Evolutionary conservation across 2,113 vertebrate species (phyloP), one percentile per base, ranked within the genome.

Genomic region (Malurus cyaneus): DNA sequence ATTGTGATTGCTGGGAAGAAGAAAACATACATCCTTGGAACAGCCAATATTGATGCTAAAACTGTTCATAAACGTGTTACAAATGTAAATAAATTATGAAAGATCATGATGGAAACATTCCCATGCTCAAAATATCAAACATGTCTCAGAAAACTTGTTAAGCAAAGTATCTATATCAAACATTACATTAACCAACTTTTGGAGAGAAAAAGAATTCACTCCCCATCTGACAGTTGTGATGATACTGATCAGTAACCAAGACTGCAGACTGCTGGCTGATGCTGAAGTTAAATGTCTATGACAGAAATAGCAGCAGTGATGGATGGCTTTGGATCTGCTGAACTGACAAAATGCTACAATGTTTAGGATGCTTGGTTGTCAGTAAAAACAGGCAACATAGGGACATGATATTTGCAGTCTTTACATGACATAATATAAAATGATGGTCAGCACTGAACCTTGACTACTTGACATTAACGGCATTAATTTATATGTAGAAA

Each of bases 221-320:
- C 61, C 36, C 53, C 41, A 42, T 69, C 84, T 93, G 96, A 92
- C 83, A 80, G 78, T 66, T 81, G 90, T 78, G 92, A 94, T 96
- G 89, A 96, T 86, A 90, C 85, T 89, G 95, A 96, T 97, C 92
- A 87, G 94, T 96, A 97, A 96, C 92, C 96, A 96, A 95, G 90
- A 80, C 92, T 96, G 89, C 88, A 95, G 91, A 80, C 87, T 93
- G 76, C 94, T 97, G 96, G 92, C 95, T 96, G 96, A 92, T 96
- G 94, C 94, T 97, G 95, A 98, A 96, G 94, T 96, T 98, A 98
- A 98, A 89, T 41, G 83, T 5, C 0, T 96, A 91, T 98, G 98
- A 98, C 98, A 98, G 97, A 97, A 97, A 73, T 80, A 90, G 86
- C 93, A 97, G 92, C 94, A 61, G 93, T 98, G 98, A 98, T 98